Evolutionary conservation across 2,113 vertebrate species (phyloP).

Genomic region (Oxyura jamaicensis): DNA sequence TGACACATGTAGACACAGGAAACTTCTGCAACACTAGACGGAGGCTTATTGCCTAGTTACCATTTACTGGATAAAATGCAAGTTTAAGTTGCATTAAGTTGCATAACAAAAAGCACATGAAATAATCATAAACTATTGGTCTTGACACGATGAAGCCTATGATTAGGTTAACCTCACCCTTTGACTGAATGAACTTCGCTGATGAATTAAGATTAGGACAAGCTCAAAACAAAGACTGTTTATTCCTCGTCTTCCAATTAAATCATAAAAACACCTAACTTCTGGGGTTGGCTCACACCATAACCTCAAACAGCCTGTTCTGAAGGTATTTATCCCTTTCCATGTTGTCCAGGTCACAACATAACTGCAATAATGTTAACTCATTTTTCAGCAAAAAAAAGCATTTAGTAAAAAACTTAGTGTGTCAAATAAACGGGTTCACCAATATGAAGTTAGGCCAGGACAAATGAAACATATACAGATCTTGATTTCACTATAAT

Average conservation of each 20-base stretch:
- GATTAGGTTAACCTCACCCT: background rate
- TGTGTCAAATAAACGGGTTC: slow-evolving; percentile 11
- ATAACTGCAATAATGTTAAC: background rate
- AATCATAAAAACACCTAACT: background rate
- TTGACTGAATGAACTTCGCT: background rate
- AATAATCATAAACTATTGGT: background rate
- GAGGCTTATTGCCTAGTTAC: background rate
- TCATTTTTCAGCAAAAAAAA: background rate
- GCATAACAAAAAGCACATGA: background rate
- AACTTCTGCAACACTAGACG: background rate
- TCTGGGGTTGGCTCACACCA: background rate
- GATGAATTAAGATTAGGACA: background rate
- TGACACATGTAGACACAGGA: background rate
- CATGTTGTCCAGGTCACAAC: background rate
- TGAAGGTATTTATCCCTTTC: background rate
- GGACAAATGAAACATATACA: slow-evolving; percentile 11
- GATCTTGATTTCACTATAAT: background rate
- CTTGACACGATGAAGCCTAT: background rate
- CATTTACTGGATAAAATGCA: background rate
- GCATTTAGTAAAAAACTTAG: background rate
- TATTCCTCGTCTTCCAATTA: background rate
- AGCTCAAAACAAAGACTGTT: background rate
- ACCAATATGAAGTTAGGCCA: slow-evolving; percentile 14
- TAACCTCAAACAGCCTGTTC: background rate
- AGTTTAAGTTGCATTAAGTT: background rate